Evolutionary conservation across 2,797 vertebrate species (phyloP).

Genomic region (Anolis apletophallus): DNA sequence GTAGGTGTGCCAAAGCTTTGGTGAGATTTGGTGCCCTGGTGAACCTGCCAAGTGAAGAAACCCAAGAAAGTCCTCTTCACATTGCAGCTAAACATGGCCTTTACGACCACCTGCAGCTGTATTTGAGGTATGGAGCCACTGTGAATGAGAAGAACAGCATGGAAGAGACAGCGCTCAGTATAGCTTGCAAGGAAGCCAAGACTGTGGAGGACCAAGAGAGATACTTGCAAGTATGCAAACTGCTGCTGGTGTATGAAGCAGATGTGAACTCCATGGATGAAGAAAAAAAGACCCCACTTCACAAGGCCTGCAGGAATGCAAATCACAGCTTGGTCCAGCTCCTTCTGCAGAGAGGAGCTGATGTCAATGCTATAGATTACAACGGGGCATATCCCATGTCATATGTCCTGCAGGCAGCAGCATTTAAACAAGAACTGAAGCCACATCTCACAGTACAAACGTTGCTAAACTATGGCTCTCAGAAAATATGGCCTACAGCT

Average conservation of each 20-base stretch:
- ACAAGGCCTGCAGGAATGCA: slow-evolving; percentile 77
- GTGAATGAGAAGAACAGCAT: slow-evolving; percentile 64
- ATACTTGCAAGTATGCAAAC: slow-evolving; percentile 70
- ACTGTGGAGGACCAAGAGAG: slow-evolving; percentile 8
- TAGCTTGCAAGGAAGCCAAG: slow-evolving; percentile 61
- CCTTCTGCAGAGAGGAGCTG: slow-evolving; percentile 71
- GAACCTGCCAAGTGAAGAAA: slow-evolving; percentile 60
- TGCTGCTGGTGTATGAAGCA: slow-evolving; percentile 69
- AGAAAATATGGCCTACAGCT: slow-evolving; percentile 76
- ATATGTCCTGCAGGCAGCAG: slow-evolving; percentile 65
- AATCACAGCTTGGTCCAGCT: slow-evolving; percentile 64
- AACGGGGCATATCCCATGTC: slow-evolving; percentile 75
- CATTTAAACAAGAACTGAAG: slow-evolving; percentile 46
- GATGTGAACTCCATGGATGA: slow-evolving; percentile 67
- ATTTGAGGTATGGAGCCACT: slow-evolving; percentile 68
- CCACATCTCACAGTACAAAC: slow-evolving; percentile 70
- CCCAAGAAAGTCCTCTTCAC: slow-evolving; percentile 76
- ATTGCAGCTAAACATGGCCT: slow-evolving; percentile 76
- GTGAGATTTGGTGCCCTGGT: slow-evolving; percentile 75
- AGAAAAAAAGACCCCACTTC: slow-evolving; percentile 76
- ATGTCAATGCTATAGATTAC: slow-evolving; percentile 79
- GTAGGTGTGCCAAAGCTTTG: slow-evolving; percentile 80
- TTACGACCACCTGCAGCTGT: slow-evolving; percentile 74
- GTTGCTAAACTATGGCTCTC: slow-evolving; percentile 81
- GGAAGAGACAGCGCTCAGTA: slow-evolving; percentile 75